phyloP scores from a whole-genome alignment of 2,797 vertebrate genomes.

The Peromyscus eremicus region DNA sequence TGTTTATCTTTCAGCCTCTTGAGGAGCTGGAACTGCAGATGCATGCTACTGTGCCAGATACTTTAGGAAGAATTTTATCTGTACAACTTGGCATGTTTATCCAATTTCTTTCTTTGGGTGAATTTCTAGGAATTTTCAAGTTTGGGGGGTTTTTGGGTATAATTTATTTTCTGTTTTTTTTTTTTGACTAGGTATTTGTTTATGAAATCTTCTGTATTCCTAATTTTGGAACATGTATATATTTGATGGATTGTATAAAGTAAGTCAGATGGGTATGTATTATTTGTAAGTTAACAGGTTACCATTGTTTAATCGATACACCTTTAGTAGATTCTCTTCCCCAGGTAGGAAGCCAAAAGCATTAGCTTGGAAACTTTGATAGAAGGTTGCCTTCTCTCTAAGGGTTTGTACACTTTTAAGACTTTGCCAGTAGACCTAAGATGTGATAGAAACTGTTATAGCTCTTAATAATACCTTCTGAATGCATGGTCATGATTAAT shows the following conservation, averaged over 20 bases:
- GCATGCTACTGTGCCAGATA: not conserved
- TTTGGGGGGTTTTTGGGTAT: not conserved
- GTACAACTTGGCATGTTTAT: constrained; percentile 57
- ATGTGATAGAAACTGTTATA: constrained; percentile 75
- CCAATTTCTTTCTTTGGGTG: constrained; percentile 61
- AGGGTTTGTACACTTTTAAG: constrained; percentile 47
- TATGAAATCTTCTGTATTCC: constrained; percentile 39
- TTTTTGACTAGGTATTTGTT: constrained; percentile 54
- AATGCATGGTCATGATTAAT: constrained; percentile 83
- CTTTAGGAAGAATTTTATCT: constrained; percentile 46
- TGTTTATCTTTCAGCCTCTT: not conserved
- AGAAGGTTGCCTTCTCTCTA: constrained; percentile 51
- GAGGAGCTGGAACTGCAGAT: not conserved
- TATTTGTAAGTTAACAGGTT: constrained; percentile 66
- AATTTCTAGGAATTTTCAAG: constrained; percentile 65
- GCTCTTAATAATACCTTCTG: constrained; percentile 78
- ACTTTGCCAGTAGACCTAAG: constrained; percentile 62
- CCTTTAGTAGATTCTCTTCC: constrained; percentile 61
- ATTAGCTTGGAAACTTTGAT: constrained; percentile 45
- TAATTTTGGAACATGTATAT: constrained; percentile 68
- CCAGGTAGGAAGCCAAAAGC: constrained; percentile 62
- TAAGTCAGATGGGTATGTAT: not conserved
- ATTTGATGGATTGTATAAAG: constrained; percentile 69
- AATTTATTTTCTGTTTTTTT: constrained; percentile 26
- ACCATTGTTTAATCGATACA: constrained; percentile 64